Base-by-base conservation (phyloP, 1,140 invertebrate genomes). In the Ephestia elutella region DNA sequence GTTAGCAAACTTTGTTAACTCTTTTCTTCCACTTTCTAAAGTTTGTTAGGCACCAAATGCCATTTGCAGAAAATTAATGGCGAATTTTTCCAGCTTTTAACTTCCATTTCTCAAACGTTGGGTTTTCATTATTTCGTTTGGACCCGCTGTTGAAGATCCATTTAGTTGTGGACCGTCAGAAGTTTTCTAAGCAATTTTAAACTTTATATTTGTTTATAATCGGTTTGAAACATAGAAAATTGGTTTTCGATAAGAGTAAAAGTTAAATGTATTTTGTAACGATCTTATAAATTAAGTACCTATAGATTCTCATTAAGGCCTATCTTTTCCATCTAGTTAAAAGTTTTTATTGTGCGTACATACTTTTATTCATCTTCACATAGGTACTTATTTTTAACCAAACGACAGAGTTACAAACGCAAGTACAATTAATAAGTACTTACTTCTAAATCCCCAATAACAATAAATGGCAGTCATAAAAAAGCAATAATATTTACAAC, bases 41-140 rank as follows among this genome's bases (percentile, higher is more conserved):
- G 63, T 68, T 68, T 48, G 60, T 59, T 49, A 54, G 53, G 59
- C 63, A 62, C 60, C 66, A 66, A 74, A 68, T 64, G 71, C 65
- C 71, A 68, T 69, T 74, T 56, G 56, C 71, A 74, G 69, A 63
- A 71, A 74, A 74, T 71, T 74, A 71, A 74, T 74, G 68, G 64
- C 30, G 49, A 63, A 63, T 68, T 68, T 65, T 68, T 59, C 55
- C 57, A 44, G 59, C 44, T 57, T 57, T 62, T 38, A 54, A 54
- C 60, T 50, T 54, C 60, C 60, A 62, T 62, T 62, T 62, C 56
- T 62, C 55, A 57, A 62, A 54, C 19, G 59, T 25, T 17, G 49
- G 28, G 18, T 17, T 60, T 57, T 54, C 60, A 62, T 62, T 62
- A 62, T 55, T 62, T 44, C 30, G 57, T 61, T 57, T 57, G 15